Percentiles rank a stretch among this genome's conserved stretches.
Evolutionary conservation across 2,113 vertebrate genomes (phyloP).

Genomic region (Physeter macrocephalus): DNA sequence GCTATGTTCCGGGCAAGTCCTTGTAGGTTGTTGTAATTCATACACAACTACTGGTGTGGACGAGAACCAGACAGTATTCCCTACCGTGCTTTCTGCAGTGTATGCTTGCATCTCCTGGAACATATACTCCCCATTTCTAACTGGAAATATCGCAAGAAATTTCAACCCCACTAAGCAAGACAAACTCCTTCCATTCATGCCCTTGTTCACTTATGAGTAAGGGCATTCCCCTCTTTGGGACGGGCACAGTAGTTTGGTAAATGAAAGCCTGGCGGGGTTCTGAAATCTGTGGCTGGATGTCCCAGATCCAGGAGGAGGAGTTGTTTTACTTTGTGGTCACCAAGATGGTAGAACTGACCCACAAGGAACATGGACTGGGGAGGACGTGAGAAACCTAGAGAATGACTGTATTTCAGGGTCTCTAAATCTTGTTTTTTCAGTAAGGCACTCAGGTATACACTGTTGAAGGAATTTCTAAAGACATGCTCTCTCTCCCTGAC

Average conservation of each 20-base stretch:
- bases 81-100: rapidly evolving
- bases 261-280: not conserved
- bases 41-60: not conserved
- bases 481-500: too few species aligned
- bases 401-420: too few species aligned
- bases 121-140: not conserved
- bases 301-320: too few species aligned
- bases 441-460: not conserved
- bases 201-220: not conserved
- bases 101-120: not conserved
- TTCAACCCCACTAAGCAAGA: not conserved
- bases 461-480: not conserved
- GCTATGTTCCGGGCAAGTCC: not conserved
- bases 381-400: not conserved
- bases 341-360: not conserved
- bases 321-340: too few species aligned
- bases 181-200: not conserved
- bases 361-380: rapidly evolving
- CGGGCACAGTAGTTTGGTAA: rapidly evolving
- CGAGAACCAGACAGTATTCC: too few species aligned
- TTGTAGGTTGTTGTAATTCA: not conserved
- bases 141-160: not conserved
- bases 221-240: not conserved
- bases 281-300: too few species aligned
- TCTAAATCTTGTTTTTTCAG: not conserved